These are phyloP conservation scores for Lobophora halterata DNA, from an alignment of 2,888 invertebrate species.

Conservation along the genomic window DNA sequence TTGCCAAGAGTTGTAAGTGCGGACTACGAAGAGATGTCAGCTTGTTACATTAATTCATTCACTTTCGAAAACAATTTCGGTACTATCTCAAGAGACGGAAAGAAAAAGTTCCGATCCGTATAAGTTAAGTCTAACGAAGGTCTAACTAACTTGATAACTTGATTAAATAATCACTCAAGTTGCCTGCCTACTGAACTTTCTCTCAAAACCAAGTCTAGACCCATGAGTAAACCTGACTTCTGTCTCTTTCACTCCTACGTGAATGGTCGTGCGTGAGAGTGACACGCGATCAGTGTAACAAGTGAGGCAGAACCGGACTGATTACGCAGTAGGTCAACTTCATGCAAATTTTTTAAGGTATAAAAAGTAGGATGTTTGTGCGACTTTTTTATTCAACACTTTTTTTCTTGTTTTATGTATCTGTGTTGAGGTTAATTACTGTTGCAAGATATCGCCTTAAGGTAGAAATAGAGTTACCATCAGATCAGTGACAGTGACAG, in stretches of 20 bases:
- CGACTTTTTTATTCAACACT: too few relatives aligned
- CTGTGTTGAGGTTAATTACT: too few relatives aligned
- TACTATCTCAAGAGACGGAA: constrained; percentile 5
- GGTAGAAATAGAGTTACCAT: constrained; percentile 9
- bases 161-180: constrained; percentile 30
- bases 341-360: constrained; percentile 23
- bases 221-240: constrained; percentile 31
- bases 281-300: constrained; percentile 42
- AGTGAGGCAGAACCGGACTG: constrained; percentile 46
- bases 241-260: constrained; percentile 42
- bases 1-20: not conserved
- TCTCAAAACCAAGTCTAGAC: constrained; percentile 48
- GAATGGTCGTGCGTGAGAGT: constrained; percentile 44
- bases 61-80: too few relatives aligned
- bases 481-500: constrained; percentile 11
- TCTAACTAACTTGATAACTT: constrained; percentile 18
- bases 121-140: constrained; percentile 11
- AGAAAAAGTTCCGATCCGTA: too few relatives aligned
- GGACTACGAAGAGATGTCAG: not conserved
- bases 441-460: too few relatives aligned
- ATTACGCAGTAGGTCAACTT: constrained; percentile 30
- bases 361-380: constrained; percentile 10
- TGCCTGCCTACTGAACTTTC: constrained; percentile 50
- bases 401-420: too few relatives aligned
- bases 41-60: too few relatives aligned